Evolutionary conservation across 2,888 invertebrate species (phyloP).

Genomic region (Pimpla rufipes): DNA sequence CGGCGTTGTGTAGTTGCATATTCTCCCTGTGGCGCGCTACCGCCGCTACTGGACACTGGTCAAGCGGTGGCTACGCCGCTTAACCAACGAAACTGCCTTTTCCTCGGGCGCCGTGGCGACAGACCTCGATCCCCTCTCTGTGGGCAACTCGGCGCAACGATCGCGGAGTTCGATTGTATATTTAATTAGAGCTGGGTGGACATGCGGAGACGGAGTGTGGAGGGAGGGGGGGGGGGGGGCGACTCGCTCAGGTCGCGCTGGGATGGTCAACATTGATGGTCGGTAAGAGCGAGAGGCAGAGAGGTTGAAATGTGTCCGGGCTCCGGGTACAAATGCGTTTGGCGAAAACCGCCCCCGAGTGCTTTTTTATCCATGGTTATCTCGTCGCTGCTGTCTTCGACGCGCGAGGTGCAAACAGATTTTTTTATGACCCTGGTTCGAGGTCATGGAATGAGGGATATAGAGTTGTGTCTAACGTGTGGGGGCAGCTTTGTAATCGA

Average conservation of each 20-base stretch:
- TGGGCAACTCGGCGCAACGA: slow-evolving; percentile 33
- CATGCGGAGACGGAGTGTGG: not conserved
- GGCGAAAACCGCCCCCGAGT: slow-evolving; percentile 15
- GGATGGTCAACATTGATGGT: no score
- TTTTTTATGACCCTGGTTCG: no score
- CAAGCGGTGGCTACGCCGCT: slow-evolving; percentile 15
- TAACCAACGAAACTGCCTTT: slow-evolving; percentile 31
- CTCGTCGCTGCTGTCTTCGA: no score
- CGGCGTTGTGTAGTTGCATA: not conserved
- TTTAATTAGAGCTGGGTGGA: slow-evolving; percentile 46
- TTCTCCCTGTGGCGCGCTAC: slow-evolving; percentile 12
- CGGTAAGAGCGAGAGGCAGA: not conserved
- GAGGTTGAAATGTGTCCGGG: slow-evolving; percentile 1
- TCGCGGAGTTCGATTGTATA: slow-evolving; percentile 61
- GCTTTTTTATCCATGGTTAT: slow-evolving; percentile 9
- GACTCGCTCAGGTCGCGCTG: no score
- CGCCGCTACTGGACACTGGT: no score
- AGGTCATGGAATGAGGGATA: no score
- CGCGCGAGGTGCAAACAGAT: no score
- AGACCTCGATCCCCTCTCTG: not conserved
- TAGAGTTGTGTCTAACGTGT: no score
- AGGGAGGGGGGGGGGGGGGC: no score
- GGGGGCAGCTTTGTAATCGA: not conserved
- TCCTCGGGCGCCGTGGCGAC: slow-evolving; percentile 12
- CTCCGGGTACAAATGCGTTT: slow-evolving; percentile 19